These are phyloP conservation scores for Percina caprodes DNA, from an alignment of 2,113 vertebrate species.

Conservation along the genomic window DNA sequence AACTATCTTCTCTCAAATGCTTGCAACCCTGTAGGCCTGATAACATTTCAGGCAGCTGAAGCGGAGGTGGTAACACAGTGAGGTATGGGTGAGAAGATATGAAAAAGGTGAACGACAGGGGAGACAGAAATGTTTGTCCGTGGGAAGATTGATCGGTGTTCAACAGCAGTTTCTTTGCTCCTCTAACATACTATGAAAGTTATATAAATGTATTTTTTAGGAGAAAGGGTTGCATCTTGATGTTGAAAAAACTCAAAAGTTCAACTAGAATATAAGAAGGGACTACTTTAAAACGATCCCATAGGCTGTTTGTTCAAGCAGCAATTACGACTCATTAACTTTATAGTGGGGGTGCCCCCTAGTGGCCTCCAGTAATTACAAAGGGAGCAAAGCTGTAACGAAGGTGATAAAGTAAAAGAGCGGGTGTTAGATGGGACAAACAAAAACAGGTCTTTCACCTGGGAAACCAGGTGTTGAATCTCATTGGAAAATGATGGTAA, in stretches of 20 bases:
- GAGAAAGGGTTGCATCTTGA: neutral
- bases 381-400: no score
- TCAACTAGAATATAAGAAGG: neutral
- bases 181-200: no score
- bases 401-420: no score
- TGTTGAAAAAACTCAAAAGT: neutral
- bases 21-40: conserved; percentile 33
- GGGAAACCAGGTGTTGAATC: no score
- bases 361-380: no score
- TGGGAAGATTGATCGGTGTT: neutral
- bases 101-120: conserved; percentile 24
- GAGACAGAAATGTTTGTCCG: conserved; percentile 24
- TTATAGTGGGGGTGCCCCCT: no score
- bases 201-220: neutral
- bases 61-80: conserved; percentile 16
- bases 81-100: neutral
- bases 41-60: conserved; percentile 40
- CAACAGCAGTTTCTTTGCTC: neutral
- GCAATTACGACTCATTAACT: no score
- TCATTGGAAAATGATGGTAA: no score
- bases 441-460: no score
- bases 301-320: no score
- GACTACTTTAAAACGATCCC: neutral
- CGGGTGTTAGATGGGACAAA: no score
- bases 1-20: conserved; percentile 41